Evolutionary conservation across 2,888 invertebrate genomes (phyloP).

Genomic region (Sinotaia quadrata): DNA sequence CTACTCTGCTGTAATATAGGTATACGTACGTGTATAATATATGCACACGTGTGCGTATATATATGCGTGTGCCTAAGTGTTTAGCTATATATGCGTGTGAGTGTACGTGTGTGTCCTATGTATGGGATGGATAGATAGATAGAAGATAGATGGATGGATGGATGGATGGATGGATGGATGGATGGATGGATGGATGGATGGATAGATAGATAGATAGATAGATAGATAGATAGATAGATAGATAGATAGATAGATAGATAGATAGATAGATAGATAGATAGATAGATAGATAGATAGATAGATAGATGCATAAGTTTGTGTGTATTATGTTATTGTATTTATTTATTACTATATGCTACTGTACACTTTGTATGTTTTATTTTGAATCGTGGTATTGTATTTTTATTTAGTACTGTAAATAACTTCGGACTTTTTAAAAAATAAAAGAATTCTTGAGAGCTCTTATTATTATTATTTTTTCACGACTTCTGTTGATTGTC

Average conservation of each 20-base stretch:
- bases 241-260: not conserved
- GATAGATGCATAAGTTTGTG: not conserved
- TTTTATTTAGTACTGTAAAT: not conserved
- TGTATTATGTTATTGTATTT: not conserved
- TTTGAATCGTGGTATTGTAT: not conserved
- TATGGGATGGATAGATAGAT: too few species aligned
- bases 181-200: too few species aligned
- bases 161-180: conserved; percentile 9
- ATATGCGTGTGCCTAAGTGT: too few species aligned
- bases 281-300: not conserved
- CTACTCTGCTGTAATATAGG: too few species aligned
- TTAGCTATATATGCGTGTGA: too few species aligned
- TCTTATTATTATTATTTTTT: too few species aligned
- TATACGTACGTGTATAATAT: too few species aligned
- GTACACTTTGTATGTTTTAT: not conserved
- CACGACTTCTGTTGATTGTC: too few species aligned
- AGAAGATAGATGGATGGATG: too few species aligned
- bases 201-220: conserved; percentile 2
- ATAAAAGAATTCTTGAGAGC: too few species aligned
- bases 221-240: not conserved
- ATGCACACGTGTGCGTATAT: too few species aligned
- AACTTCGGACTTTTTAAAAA: not conserved
- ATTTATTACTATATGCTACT: not conserved
- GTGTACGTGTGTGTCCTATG: too few species aligned
- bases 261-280: conserved; percentile 7